A percentile compares a stretch with the other conserved stretches of the same genome.
phyloP scores from a whole-genome alignment of 2,888 invertebrate species.

The Acrobasis consociella region DNA sequence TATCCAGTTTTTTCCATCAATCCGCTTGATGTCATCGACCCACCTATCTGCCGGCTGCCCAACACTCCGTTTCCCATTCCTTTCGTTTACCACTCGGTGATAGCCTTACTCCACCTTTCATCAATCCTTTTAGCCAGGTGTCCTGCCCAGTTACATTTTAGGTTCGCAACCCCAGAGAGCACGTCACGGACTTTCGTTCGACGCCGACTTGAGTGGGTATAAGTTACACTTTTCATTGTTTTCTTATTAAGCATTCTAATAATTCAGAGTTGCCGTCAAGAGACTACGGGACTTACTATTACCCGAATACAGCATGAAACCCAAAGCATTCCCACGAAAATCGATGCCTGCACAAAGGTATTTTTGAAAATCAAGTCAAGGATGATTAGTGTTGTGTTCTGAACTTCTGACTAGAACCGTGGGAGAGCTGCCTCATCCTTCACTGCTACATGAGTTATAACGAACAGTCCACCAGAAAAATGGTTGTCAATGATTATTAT shows the following conservation, averaged over 20 bases:
- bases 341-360: conserved; percentile 73
- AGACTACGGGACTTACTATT: conserved; percentile 37
- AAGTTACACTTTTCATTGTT: conserved; percentile 6
- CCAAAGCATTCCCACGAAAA: conserved; percentile 74
- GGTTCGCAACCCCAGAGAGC: no score
- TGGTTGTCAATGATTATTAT: conserved; percentile 50
- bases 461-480: conserved; percentile 44
- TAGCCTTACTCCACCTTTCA: no score
- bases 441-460: conserved; percentile 44
- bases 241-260: conserved; percentile 24
- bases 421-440: conserved; percentile 63
- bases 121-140: no score
- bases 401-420: conserved; percentile 66
- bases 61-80: no score
- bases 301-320: conserved; percentile 55
- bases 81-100: no score
- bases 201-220: no score
- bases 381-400: conserved; percentile 66
- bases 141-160: no score
- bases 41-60: no score
- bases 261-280: neutral
- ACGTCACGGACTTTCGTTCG: no score
- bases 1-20: no score
- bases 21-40: no score
- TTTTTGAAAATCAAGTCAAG: conserved; percentile 78